Evolutionary conservation across 2,113 vertebrate genomes (phyloP).

Genomic region (Regulus satrapa): DNA sequence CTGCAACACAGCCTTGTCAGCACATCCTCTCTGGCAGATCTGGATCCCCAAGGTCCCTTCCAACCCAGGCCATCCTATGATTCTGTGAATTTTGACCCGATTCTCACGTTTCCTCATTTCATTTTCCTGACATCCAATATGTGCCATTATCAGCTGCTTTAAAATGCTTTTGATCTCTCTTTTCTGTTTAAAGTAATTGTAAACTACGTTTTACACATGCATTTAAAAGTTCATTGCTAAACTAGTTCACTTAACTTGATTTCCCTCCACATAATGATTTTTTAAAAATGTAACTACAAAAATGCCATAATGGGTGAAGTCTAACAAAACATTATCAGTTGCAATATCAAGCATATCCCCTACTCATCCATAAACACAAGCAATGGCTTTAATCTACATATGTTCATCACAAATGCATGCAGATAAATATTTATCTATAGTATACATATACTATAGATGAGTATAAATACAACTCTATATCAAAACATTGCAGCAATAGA

Average conservation of each 20-base stretch:
- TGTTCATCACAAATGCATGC: not conserved
- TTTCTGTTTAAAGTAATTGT: not conserved
- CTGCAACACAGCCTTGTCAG: not conserved
- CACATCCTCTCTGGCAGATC: not conserved
- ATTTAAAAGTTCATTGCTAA: not conserved
- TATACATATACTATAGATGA: too few relatives aligned
- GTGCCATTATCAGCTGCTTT: not conserved
- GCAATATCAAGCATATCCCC: not conserved
- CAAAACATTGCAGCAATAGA: not conserved
- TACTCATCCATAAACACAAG: not conserved
- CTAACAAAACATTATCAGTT: not conserved
- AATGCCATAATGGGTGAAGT: not conserved
- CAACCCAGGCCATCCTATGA: not conserved
- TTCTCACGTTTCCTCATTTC: not conserved
- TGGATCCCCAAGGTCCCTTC: not conserved
- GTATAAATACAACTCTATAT: too few relatives aligned
- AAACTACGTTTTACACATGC: accelerated
- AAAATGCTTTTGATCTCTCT: not conserved
- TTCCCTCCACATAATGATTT: not conserved
- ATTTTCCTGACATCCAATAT: not conserved
- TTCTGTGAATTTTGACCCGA: not conserved
- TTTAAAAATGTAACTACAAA: not conserved
- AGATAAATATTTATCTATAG: too few relatives aligned
- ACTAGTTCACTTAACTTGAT: not conserved
- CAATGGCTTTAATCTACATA: not conserved